These are phyloP conservation scores for Greenwoodochromis staneri DNA, from an alignment of 2,113 vertebrate species.

Conservation along the genomic window DNA sequence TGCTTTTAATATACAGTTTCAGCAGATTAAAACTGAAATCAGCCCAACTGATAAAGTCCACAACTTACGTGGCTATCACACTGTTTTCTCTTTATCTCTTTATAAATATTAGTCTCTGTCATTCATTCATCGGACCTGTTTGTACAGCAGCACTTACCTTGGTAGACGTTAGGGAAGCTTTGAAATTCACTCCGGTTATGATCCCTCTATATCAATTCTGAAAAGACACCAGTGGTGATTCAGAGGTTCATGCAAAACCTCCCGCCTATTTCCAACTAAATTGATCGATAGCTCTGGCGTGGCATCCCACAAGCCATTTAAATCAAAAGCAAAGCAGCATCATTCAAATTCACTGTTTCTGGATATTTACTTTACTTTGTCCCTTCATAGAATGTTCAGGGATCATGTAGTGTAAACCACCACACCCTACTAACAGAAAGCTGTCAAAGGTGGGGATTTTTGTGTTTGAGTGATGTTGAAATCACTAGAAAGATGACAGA, in stretches of 20 bases:
- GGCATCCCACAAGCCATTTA: not conserved
- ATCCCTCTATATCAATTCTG: not conserved
- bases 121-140: too few species aligned
- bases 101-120: too few species aligned
- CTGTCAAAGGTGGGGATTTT: not conserved
- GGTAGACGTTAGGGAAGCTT: not conserved
- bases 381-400: fast-evolving
- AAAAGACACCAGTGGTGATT: not conserved
- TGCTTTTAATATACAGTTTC: too few species aligned
- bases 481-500: too few species aligned
- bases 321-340: not conserved
- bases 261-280: too few species aligned
- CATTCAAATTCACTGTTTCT: not conserved
- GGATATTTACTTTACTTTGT: not conserved
- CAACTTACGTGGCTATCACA: too few species aligned
- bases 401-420: not conserved
- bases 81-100: too few species aligned
- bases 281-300: fast-evolving
- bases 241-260: not conserved
- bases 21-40: too few species aligned
- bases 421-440: not conserved
- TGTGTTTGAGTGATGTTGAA: too few species aligned
- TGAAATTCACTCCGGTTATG: not conserved
- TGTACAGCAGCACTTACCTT: not conserved
- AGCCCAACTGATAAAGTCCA: too few species aligned